These are phyloP conservation scores for Pachymerium ferrugineum DNA, from an alignment of 2,888 invertebrate genomes.

Conservation along the genomic window DNA sequence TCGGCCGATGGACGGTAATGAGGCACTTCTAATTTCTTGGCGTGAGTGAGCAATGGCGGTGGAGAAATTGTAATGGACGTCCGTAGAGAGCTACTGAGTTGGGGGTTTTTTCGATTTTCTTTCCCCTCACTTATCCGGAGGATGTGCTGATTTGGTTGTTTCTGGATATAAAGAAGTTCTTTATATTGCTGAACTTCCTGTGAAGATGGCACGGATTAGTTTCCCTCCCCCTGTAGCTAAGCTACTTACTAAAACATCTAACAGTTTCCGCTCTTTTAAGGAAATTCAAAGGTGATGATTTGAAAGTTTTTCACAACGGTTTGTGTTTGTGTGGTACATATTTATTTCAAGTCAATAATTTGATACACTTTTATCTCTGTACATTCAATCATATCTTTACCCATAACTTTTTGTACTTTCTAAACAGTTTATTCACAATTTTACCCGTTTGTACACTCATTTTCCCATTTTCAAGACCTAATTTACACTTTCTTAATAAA, in stretches of 20 bases:
- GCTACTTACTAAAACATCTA: neutral
- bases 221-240: neutral
- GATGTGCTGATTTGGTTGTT: constrained; percentile 6
- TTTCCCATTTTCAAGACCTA: too few species aligned
- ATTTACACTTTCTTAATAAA: too few species aligned
- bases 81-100: neutral
- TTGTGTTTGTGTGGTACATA: neutral
- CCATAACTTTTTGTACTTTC: too few species aligned
- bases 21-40: constrained; percentile 14
- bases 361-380: too few species aligned
- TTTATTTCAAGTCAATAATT: neutral
- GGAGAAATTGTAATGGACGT: neutral
- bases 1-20: constrained; percentile 1
- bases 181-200: neutral
- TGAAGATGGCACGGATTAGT: constrained; percentile 1
- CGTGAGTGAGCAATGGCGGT: neutral
- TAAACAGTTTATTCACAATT: too few species aligned
- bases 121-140: constrained; percentile 4
- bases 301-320: too few species aligned
- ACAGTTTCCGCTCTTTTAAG: neutral
- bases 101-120: neutral
- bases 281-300: too few species aligned
- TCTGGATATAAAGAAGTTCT: neutral
- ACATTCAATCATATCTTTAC: too few species aligned
- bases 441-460: too few species aligned